Evolutionary conservation across 2,113 vertebrate species (phyloP).

Genomic region (Synodontis membranacea): DNA sequence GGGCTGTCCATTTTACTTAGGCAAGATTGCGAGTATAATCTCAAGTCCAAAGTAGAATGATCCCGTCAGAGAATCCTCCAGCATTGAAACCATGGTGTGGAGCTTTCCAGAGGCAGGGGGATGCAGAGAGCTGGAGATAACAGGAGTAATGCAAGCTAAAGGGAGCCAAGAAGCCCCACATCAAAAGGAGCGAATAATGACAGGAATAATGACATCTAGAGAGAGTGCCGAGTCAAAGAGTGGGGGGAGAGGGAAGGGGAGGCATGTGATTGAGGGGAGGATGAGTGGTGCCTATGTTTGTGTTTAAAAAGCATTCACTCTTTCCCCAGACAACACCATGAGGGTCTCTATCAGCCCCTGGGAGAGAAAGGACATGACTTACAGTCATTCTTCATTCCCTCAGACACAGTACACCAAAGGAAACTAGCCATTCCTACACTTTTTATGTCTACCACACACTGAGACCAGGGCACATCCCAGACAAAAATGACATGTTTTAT

Average conservation of each 20-base stretch:
- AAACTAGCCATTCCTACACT: conserved; percentile 44
- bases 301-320: conserved; percentile 65
- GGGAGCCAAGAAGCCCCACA: conserved; percentile 70
- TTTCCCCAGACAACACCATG: conserved; percentile 66
- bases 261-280: conserved; percentile 58
- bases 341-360: conserved; percentile 71
- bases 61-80: conserved; percentile 67
- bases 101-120: conserved; percentile 65
- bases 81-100: conserved; percentile 55
- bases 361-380: conserved; percentile 69
- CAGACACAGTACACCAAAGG: conserved; percentile 47
- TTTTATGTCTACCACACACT: conserved; percentile 12
- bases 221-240: conserved; percentile 54
- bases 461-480: background rate
- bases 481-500: conserved; percentile 22
- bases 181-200: conserved; percentile 78
- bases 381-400: conserved; percentile 63
- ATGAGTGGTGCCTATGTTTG: conserved; percentile 75
- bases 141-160: conserved; percentile 69
- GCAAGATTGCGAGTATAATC: conserved; percentile 57
- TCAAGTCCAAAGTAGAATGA: conserved; percentile 66
- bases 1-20: conserved; percentile 53
- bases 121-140: conserved; percentile 63
- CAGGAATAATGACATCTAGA: conserved; percentile 75
- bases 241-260: conserved; percentile 48